phyloP scores from a whole-genome alignment of 2,113 vertebrate genomes.

The Oncorhynchus nerka region DNA sequence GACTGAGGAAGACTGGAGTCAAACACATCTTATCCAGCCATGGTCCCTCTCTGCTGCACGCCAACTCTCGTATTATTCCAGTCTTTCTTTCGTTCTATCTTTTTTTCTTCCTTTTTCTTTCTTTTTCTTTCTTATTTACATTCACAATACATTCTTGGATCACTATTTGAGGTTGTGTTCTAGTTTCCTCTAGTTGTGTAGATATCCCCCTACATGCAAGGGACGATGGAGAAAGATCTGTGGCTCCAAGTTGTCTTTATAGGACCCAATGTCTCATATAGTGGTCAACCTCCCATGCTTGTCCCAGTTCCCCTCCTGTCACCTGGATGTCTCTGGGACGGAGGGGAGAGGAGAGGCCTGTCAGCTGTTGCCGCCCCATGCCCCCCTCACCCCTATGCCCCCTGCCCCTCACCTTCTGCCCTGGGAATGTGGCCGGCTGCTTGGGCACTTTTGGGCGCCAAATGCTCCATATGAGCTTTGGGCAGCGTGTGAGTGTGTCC shows the following conservation, averaged over 20 bases:
- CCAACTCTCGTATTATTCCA: slow-evolving; percentile 18
- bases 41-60: slow-evolving; percentile 36
- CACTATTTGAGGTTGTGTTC: too few species aligned
- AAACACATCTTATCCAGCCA: slow-evolving; percentile 8
- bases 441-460: slow-evolving; percentile 53
- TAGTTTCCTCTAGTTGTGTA: too few species aligned
- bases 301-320: slow-evolving; percentile 23
- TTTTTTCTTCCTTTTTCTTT: too few species aligned
- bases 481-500: slow-evolving; percentile 42
- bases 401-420: slow-evolving; percentile 77
- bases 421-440: slow-evolving; percentile 61
- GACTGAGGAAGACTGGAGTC: slow-evolving; percentile 36
- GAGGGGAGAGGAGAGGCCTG: slow-evolving; percentile 37
- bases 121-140: too few species aligned
- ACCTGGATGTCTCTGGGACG: slow-evolving; percentile 22
- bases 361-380: slow-evolving; percentile 61
- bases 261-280: too few species aligned
- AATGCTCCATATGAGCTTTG: slow-evolving; percentile 56
- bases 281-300: too few species aligned
- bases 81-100: too few species aligned
- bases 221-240: too few species aligned
- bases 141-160: too few species aligned
- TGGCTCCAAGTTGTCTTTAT: too few species aligned
- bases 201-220: too few species aligned
- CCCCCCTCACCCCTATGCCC: slow-evolving; percentile 58